Percentiles rank a stretch among this genome's conserved stretches.
Conservation (phyloP, 2,888 invertebrate genomes). For the Dicranocentrus wangi region DNA sequence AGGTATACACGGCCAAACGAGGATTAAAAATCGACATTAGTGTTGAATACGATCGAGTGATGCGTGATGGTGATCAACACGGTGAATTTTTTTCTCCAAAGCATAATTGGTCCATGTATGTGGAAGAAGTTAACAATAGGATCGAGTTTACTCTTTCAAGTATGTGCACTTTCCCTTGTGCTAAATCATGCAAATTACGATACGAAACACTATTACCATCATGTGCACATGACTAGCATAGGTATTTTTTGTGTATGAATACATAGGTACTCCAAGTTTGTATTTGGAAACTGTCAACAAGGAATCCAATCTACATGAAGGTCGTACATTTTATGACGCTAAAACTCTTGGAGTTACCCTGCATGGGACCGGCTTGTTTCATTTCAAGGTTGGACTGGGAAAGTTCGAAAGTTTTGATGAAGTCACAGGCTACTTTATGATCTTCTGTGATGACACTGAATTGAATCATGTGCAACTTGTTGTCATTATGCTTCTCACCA, state of each 20-base stretch:
- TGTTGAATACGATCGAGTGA: conserved; percentile 57
- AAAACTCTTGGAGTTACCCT: conserved; percentile 47
- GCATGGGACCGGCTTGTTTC: conserved; percentile 69
- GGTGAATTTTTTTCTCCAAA: conserved; percentile 42
- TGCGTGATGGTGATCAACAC: conserved; percentile 63
- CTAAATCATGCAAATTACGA: neutral
- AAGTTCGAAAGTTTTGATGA: conserved; percentile 68
- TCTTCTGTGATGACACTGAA: conserved; percentile 44
- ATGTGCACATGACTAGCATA: too few relatives aligned
- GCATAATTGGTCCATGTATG: conserved; percentile 43
- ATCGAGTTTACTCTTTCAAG: conserved; percentile 50
- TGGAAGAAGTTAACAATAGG: conserved; percentile 68
- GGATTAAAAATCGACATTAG: conserved; percentile 29
- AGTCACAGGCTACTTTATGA: conserved; percentile 66
- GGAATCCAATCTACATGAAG: conserved; percentile 45
- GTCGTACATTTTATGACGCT: conserved; percentile 47
- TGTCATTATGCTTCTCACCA: conserved; percentile 63
- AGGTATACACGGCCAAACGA: conserved; percentile 60
- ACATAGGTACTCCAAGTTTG: neutral
- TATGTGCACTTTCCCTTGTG: neutral
- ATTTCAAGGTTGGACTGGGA: conserved; percentile 66
- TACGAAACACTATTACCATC: too few relatives aligned
- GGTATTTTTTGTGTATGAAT: too few relatives aligned
- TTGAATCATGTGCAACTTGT: conserved; percentile 65
- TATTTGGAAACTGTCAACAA: conserved; percentile 55